Conservation (phyloP, 2,888 invertebrate genomes). For the Amphipyra berbera region DNA sequence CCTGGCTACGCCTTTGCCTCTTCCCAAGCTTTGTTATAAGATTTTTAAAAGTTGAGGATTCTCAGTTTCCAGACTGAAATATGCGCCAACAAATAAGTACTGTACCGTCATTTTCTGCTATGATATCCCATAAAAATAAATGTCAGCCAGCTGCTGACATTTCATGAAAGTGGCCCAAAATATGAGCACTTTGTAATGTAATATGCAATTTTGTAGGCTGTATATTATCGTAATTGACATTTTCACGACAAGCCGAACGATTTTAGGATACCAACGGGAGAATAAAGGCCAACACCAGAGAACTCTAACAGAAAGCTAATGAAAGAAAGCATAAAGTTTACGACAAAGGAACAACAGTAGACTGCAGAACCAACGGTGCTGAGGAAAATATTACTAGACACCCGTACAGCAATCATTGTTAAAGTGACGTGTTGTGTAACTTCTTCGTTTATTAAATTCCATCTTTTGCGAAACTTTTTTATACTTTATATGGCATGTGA, state of each 20-base stretch:
- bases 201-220: conserved; percentile 64
- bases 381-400: conserved; percentile 27
- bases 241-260: conserved; percentile 44
- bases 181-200: conserved; percentile 60
- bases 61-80: conserved; percentile 6
- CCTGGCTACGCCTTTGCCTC: too few species aligned
- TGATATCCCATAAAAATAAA: conserved; percentile 62
- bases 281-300: conserved; percentile 23
- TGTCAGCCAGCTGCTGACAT: conserved; percentile 57
- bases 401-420: conserved; percentile 11
- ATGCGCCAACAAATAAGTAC: conserved; percentile 22
- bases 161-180: conserved; percentile 55
- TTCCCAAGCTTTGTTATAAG: too few species aligned
- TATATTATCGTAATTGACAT: conserved; percentile 60
- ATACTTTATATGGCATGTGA: conserved; percentile 12
- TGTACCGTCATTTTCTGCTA: conserved; percentile 45
- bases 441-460: conserved; percentile 39
- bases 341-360: conserved; percentile 26
- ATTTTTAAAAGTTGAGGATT: too few species aligned
- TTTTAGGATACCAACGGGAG: conserved; percentile 42
- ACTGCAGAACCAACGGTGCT: conserved; percentile 11
- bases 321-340: conserved; percentile 46
- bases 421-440: conserved; percentile 27
- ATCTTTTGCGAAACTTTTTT: conserved; percentile 18
- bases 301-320: conserved; percentile 31